Conservation (phyloP, 2,797 vertebrate genomes). For the Euphonia xanthogaster region DNA sequence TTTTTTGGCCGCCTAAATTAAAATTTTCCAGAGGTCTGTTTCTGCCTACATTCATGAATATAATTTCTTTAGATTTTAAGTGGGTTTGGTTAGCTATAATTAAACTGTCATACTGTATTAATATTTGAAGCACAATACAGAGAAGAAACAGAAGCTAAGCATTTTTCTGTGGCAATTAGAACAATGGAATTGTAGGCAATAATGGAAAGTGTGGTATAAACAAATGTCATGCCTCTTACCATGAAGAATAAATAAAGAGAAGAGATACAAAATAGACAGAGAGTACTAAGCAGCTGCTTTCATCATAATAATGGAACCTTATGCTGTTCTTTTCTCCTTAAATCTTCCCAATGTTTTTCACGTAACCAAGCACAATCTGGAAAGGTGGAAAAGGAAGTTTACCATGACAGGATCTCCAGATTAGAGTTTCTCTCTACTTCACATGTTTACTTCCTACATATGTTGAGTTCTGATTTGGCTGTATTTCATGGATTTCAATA, state of each 20-base stretch:
- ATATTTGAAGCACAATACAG: neutral
- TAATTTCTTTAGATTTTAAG: neutral
- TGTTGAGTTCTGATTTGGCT: neutral
- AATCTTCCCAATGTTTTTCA: neutral
- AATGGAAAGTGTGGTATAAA: slow-evolving; percentile 13
- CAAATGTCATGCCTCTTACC: slow-evolving; percentile 39
- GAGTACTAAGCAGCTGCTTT: slow-evolving; percentile 25
- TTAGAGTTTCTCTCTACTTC: neutral
- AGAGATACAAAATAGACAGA: slow-evolving; percentile 48
- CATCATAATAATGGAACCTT: slow-evolving; percentile 22
- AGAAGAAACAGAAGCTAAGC: neutral
- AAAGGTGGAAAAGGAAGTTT: slow-evolving; percentile 48
- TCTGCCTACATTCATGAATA: neutral
- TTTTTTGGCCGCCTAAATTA: neutral
- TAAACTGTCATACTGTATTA: neutral
- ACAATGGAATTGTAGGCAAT: neutral
- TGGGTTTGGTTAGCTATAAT: neutral
- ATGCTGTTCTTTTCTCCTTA: slow-evolving; percentile 38
- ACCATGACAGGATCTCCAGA: neutral
- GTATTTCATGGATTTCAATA: neutral
- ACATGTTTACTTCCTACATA: neutral
- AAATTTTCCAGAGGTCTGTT: neutral
- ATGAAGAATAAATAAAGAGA: slow-evolving; percentile 40
- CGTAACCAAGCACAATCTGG: slow-evolving; percentile 20
- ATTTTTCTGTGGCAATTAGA: neutral